Percentiles rank a stretch among this genome's conserved stretches.
Conservation (phyloP, 1,140 invertebrate species). For the Drosophila sp. region DNA sequence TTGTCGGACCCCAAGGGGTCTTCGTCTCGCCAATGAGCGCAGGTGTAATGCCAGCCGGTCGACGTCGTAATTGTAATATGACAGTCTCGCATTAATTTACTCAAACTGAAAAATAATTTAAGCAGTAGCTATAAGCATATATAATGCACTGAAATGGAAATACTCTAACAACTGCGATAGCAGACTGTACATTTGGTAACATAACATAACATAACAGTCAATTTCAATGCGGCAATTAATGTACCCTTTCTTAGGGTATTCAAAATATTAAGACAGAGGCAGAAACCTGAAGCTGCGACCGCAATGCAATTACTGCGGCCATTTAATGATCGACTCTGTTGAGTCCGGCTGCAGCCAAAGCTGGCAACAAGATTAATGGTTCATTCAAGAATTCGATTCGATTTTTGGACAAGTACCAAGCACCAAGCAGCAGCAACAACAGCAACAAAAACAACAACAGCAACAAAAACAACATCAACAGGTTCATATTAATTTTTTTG, state of each 20-base stretch:
- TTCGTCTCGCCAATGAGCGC: constrained; percentile 34
- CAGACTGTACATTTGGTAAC: neutral
- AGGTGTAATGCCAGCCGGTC: constrained; percentile 72
- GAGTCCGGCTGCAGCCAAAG: constrained; percentile 47
- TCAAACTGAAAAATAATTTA: constrained; percentile 28
- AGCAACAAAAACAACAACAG: constrained; percentile 55
- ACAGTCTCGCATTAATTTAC: constrained; percentile 74
- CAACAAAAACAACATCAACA: constrained; percentile 59
- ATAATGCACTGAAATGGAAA: neutral
- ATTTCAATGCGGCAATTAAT: neutral
- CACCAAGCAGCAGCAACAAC: constrained; percentile 40
- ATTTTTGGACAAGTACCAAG: constrained; percentile 59
- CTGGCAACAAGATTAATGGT: constrained; percentile 81
- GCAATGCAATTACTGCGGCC: constrained; percentile 73
- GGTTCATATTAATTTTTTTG: constrained; percentile 66
- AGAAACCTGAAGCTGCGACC: constrained; percentile 32
- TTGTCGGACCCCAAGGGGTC: constrained; percentile 27
- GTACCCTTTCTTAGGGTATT: constrained; percentile 25
- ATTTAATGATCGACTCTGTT: constrained; percentile 68
- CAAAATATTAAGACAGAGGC: constrained; percentile 32
- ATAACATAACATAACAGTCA: no score
- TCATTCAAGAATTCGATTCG: constrained; percentile 82
- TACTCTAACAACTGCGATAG: neutral
- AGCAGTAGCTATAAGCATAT: no score
- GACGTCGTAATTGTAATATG: constrained; percentile 75